Evolutionary conservation across 2,888 invertebrate genomes (phyloP).

Genomic region (Dascillus cervinus): DNA sequence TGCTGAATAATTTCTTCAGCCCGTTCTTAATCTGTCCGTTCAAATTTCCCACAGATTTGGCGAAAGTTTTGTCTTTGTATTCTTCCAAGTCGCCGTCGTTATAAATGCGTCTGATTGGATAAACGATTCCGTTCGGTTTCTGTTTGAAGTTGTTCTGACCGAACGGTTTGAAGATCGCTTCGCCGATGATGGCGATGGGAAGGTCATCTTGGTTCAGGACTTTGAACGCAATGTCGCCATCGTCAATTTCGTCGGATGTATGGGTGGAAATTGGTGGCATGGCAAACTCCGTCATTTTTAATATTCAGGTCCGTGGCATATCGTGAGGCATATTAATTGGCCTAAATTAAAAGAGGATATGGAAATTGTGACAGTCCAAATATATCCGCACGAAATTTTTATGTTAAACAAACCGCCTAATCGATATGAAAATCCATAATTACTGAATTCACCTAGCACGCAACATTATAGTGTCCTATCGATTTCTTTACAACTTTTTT

Average conservation of each 20-base stretch:
- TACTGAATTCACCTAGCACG: too few species aligned
- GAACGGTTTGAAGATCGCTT: conserved; percentile 38
- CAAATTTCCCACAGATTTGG: conserved; percentile 37
- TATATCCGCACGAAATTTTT: too few species aligned
- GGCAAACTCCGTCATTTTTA: conserved; percentile 11
- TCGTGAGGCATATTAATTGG: too few species aligned
- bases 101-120: conserved; percentile 45
- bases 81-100: conserved; percentile 33
- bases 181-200: conserved; percentile 34
- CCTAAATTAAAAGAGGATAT: too few species aligned
- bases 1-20: conserved; percentile 36
- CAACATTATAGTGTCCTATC: too few species aligned
- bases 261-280: conserved; percentile 19
- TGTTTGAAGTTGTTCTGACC: conserved; percentile 32
- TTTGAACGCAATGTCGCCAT: conserved; percentile 39
- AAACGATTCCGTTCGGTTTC: conserved; percentile 51
- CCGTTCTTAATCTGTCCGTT: conserved; percentile 19
- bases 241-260: conserved; percentile 30
- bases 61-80: conserved; percentile 29
- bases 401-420: too few species aligned
- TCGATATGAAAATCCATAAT: too few species aligned
- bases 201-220: conserved; percentile 40
- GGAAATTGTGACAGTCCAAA: too few species aligned
- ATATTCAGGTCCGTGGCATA: neutral
- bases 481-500: too few species aligned